Base-by-base conservation (phyloP, 2,888 invertebrate species). In the Caenorhabditis sp. region DNA sequence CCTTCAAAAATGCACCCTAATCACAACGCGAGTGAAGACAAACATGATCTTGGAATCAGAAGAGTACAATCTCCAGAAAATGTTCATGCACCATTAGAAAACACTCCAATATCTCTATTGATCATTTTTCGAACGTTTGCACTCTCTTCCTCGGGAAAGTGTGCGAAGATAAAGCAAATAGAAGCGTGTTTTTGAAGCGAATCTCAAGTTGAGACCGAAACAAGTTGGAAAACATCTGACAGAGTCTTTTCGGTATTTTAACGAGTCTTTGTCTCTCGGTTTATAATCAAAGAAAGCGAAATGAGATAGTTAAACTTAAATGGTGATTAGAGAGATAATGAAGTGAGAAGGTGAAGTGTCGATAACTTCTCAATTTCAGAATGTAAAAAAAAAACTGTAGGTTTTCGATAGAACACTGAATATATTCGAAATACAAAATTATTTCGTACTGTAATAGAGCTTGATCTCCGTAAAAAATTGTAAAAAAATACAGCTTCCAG, bases 81-180 rank as follows among this genome's bases (percentile, higher is more conserved):
- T 24, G 10, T 26, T n/a, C 1, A 26, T 24, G 26, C 41, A 16
- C 16, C 26, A 44, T 3, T n/a, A 68, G 68, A 68, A 51, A 70
- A 58, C 70, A 70, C 58, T 70, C 56, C 56, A 69, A 68, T n/a
- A n/a, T 54, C 51, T 28, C 66, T 35, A 49, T 68, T 68, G 49
- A 68, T 68, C 68, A 61, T 73, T 61, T 61, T 73, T 73, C 73
- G 73, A 73, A 61, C 73, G 51, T 73, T 61, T 73, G 72, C 72
- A 44, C 72, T 66, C 6, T n/a, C n/a, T n/a, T n/a, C n/a, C 47
- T 44, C 1, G 49, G 49, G 19, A 68, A 38, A 31, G 64, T 66
- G 64, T 68, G 51, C 19, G 7, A 68, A 24, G 38, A 51, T 54
- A 54, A 26, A 54, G 26, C 68, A 68, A 68, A 68, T 26, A 68